Percentiles rank a stretch among this genome's conserved stretches.
phyloP scores from a whole-genome alignment of 2,797 vertebrate species.

The Neopelma chrysocephalum region DNA sequence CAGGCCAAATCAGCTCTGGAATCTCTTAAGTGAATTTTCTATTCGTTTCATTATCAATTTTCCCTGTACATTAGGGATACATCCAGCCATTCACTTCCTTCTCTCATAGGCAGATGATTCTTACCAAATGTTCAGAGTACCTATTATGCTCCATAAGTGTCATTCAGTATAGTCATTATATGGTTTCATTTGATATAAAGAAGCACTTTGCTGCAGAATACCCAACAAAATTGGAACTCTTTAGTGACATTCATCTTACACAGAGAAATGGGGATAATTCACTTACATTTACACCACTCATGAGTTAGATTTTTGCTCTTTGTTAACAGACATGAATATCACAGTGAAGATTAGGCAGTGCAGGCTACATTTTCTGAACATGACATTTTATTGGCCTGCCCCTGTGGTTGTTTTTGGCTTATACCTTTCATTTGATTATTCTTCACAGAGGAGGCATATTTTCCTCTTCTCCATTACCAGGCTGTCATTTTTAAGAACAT shows the following conservation, averaged over 20 bases:
- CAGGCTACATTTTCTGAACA: background rate
- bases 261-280: constrained; percentile 18
- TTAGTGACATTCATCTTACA: background rate
- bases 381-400: background rate
- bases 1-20: background rate
- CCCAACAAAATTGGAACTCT: background rate
- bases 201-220: background rate
- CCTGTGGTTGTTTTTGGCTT: background rate
- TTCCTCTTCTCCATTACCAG: constrained; percentile 3
- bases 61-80: background rate
- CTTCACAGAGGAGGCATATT: constrained; percentile 7
- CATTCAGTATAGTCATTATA: background rate
- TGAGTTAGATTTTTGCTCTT: constrained; percentile 17
- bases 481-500: constrained; percentile 28
- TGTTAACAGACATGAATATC: background rate
- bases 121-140: constrained; percentile 13
- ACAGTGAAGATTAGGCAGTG: background rate
- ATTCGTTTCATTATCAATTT: background rate
- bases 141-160: background rate
- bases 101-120: background rate
- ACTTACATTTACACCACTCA: background rate
- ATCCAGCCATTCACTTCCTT: background rate
- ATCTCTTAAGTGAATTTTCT: constrained; percentile 9
- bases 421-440: background rate
- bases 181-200: constrained; percentile 13